These are phyloP conservation scores for Cabera pusaria DNA, from an alignment of 2,888 invertebrate genomes.

Conservation along the genomic window DNA sequence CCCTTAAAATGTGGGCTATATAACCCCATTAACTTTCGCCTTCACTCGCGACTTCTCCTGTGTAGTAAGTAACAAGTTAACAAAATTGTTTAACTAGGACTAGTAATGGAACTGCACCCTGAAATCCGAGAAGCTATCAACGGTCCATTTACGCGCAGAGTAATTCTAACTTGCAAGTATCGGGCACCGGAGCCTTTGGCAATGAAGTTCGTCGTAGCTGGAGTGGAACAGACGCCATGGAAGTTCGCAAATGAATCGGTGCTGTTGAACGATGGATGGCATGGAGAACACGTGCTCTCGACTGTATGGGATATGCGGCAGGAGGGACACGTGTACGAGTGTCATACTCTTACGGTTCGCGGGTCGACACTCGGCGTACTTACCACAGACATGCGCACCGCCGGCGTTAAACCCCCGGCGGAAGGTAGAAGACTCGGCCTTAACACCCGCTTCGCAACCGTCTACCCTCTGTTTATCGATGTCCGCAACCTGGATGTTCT, in stretches of 20 bases:
- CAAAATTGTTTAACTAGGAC: conserved; percentile 49
- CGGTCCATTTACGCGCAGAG: conserved; percentile 41
- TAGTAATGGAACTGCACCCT: conserved; percentile 74
- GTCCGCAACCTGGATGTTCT: conserved; percentile 24
- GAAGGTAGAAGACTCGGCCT: conserved; percentile 45
- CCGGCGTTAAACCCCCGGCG: conserved; percentile 3
- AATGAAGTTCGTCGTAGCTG: conserved; percentile 63
- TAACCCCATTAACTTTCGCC: too few species aligned
- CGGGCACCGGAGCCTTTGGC: conserved; percentile 66
- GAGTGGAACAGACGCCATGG: conserved; percentile 45
- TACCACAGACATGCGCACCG: conserved; percentile 51
- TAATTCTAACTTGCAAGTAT: conserved; percentile 68
- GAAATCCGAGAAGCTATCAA: conserved; percentile 48
- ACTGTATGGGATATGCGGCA: conserved; percentile 57
- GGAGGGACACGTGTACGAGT: conserved; percentile 57
- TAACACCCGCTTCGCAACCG: conserved; percentile 17
- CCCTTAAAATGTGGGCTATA: too few species aligned
- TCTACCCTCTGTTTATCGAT: conserved; percentile 23
- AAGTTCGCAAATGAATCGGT: conserved; percentile 54
- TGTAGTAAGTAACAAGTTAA: conserved; percentile 23
- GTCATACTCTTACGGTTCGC: conserved; percentile 60
- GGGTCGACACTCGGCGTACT: conserved; percentile 65
- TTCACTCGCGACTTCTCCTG: too few species aligned
- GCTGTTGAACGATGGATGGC: conserved; percentile 59
- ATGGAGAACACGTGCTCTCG: conserved; percentile 55